Conservation (phyloP, 2,113 vertebrate species). For the Lutjanus erythropterus region DNA sequence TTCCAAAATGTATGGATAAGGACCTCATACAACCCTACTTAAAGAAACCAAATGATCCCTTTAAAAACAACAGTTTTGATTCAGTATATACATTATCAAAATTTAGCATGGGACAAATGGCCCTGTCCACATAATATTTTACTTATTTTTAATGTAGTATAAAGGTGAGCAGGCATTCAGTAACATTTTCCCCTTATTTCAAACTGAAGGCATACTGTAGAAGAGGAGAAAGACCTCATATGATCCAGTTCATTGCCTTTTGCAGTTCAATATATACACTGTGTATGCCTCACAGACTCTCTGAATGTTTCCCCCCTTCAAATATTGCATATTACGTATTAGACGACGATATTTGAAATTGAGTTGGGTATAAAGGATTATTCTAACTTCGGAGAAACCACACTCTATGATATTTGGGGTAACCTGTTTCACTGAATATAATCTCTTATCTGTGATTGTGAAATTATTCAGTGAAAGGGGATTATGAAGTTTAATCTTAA, state of each 20-base stretch:
- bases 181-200: neutral
- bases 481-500: conserved; percentile 76
- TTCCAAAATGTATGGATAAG: too few relatives aligned
- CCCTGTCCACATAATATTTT: neutral
- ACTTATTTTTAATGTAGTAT: neutral
- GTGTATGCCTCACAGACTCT: conserved; percentile 11
- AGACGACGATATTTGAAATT: conserved; percentile 61
- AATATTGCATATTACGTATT: conserved; percentile 45
- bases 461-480: conserved; percentile 73
- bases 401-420: conserved; percentile 40
- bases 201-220: neutral
- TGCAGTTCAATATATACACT: conserved; percentile 30
- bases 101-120: neutral
- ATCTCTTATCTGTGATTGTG: conserved; percentile 66
- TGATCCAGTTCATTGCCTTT: conserved; percentile 2
- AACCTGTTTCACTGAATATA: conserved; percentile 60
- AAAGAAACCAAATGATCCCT: too few relatives aligned
- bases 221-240: conserved; percentile 5
- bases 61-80: neutral
- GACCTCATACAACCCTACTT: too few relatives aligned
- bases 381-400: conserved; percentile 41
- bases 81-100: neutral
- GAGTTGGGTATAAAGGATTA: conserved; percentile 65
- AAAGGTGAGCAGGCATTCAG: neutral
- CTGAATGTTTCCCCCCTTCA: conserved; percentile 20